Conservation (phyloP, 2,113 vertebrate species). For the Girardinichthys multiradiatus region DNA sequence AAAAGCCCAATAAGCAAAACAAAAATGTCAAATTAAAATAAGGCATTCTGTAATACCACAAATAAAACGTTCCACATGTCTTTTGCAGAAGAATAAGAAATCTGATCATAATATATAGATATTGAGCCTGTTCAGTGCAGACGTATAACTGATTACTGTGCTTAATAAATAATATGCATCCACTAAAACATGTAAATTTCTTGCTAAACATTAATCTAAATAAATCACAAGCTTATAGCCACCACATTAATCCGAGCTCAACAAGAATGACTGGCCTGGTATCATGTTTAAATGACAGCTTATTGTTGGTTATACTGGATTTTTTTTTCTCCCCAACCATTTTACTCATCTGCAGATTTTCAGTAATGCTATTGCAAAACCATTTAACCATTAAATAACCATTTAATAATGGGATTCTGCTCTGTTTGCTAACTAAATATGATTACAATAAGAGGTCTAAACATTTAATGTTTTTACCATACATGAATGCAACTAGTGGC, state of each 20-base stretch:
- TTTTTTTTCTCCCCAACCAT: conserved; percentile 5
- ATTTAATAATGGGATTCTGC: neutral
- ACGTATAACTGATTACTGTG: neutral
- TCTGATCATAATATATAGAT: neutral
- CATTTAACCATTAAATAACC: conserved; percentile 3
- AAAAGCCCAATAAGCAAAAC: too few species aligned
- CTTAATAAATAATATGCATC: neutral
- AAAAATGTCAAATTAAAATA: neutral
- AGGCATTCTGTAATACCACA: neutral
- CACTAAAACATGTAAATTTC: neutral
- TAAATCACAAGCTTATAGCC: neutral
- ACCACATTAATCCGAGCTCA: neutral
- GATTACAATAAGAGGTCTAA: neutral
- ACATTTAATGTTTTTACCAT: too few species aligned
- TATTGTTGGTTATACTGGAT: neutral
- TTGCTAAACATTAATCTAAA: neutral
- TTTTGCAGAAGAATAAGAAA: neutral
- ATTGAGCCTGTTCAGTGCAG: neutral
- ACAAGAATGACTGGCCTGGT: neutral
- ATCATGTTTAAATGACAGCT: conserved; percentile 1
- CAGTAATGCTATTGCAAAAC: conserved; percentile 46
- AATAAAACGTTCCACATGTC: neutral
- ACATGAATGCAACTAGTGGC: neutral
- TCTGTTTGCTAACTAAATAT: neutral
- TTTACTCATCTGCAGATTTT: conserved; percentile 29